Evolutionary conservation across 1,140 invertebrate species (phyloP).

Genomic region (Nomia melanderi): DNA sequence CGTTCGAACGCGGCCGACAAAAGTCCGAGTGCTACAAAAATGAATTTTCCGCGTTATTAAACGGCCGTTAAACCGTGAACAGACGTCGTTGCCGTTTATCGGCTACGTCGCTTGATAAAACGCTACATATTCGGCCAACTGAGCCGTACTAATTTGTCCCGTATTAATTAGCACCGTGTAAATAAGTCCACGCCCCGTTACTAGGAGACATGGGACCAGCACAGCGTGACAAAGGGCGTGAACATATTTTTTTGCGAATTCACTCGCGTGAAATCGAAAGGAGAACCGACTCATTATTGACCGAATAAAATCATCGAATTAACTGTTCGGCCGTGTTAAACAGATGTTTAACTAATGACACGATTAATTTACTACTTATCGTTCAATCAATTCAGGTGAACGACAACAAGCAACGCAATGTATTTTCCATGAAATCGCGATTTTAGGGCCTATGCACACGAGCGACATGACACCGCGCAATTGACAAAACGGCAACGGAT

Average conservation of each 20-base stretch:
- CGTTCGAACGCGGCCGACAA: too few species aligned
- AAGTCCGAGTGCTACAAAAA: not conserved
- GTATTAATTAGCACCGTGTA: conserved; percentile 23
- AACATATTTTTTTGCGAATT: not conserved
- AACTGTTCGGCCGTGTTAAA: not conserved
- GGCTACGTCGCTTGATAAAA: not conserved
- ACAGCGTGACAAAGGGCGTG: not conserved
- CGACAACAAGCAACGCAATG: too few species aligned
- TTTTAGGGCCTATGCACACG: too few species aligned
- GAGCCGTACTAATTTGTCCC: not conserved
- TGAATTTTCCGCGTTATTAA: not conserved
- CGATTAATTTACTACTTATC: conserved; percentile 37
- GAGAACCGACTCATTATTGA: conserved; percentile 8
- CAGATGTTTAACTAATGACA: conserved; percentile 18
- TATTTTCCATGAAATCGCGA: too few species aligned
- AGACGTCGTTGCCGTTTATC: not conserved
- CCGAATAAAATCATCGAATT: conserved; percentile 38
- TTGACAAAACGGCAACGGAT: too few species aligned
- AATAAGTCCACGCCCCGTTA: conserved; percentile 12
- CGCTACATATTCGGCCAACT: not conserved
- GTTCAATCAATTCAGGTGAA: not conserved
- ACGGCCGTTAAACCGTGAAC: not conserved
- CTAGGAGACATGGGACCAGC: not conserved
- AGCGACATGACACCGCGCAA: too few species aligned
- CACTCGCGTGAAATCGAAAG: not conserved